Base-by-base conservation (phyloP, 2,113 vertebrate genomes). In the Dromiciops gliroides region DNA sequence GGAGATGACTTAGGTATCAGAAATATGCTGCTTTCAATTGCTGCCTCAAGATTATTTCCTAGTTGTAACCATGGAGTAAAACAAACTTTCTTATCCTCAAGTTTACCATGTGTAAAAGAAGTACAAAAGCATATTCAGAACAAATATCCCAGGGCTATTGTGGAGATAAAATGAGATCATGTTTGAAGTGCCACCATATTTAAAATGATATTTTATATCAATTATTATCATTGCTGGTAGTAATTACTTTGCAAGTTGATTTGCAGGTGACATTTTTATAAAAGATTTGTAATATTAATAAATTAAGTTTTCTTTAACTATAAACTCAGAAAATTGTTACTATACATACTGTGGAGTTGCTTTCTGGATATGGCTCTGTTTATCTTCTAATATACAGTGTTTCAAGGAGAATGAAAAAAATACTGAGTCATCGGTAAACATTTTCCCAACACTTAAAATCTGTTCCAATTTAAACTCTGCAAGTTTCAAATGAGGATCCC, bases 351-450 rank as follows among this genome's bases (percentile, higher is more conserved):
- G 99, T 93, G 99, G 98, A 44, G 99, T 99, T 96, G 99, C 99
- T 97, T 99, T 99, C 96, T 99, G 98, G 93, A 99, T 98, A 50
- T 97, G 98, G 83, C 99, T 98, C 92, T 99, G 99, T 98, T 99
- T 99, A 98, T 99, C 99, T 97, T 99, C 99, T 91, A 99, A 98
- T 23, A 99, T 99, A 96, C 99, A 99, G 93, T 99, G 98, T 53
- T 98, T 96, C 93, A 99, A 98, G 96, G 98, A 99, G 92, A 99
- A 99, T 8, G 99, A 98, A 60, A 99, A 99, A 97, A 98, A 99
- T 99, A 99, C 98, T 95, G 99, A 99, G 56, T 98, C 98, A 98
- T 99, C 99, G 1, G 99, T 99, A 96, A 98, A 98, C 99, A 99
- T 99, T 98, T 99, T 98, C 93, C 99, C 83, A 83, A 99, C 98